phyloP scores from a whole-genome alignment of 2,797 vertebrate genomes.

The Lithobates pipiens region DNA sequence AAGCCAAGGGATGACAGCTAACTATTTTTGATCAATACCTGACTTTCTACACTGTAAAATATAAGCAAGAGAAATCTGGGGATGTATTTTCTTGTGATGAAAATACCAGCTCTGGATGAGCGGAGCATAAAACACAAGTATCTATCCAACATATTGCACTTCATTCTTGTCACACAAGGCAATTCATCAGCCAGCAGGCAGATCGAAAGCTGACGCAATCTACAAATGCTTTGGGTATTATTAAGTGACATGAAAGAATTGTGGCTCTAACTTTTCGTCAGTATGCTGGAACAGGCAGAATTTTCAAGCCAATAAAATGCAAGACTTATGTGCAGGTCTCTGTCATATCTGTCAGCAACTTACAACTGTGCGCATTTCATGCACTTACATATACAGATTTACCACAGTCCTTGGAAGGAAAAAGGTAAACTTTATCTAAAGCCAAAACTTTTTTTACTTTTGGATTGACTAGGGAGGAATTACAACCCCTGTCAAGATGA shows the following conservation, averaged over 20 bases:
- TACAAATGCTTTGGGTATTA: neutral
- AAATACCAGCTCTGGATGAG: neutral
- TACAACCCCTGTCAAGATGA: no score
- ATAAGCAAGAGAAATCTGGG: slow-evolving; percentile 41
- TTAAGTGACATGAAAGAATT: neutral
- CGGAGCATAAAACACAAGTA: slow-evolving; percentile 32
- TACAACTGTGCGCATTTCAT: no score
- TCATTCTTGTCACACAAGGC: slow-evolving; percentile 14
- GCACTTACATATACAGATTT: no score
- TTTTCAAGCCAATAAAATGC: no score
- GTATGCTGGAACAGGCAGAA: neutral
- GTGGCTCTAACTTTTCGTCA: neutral
- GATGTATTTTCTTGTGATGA: slow-evolving; percentile 12
- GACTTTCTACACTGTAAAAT: slow-evolving; percentile 35
- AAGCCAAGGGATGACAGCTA: slow-evolving; percentile 44
- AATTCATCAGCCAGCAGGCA: slow-evolving; percentile 10
- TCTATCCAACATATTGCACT: neutral
- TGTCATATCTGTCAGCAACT: no score
- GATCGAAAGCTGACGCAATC: neutral
- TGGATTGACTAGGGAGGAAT: no score
- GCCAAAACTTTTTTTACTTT: no score
- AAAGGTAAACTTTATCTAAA: no score
- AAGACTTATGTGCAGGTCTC: no score
- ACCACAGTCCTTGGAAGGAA: no score
- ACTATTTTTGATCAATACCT: slow-evolving; percentile 51